phyloP scores from a whole-genome alignment of 2,888 invertebrate species.

The Chrysina gloriosa region DNA sequence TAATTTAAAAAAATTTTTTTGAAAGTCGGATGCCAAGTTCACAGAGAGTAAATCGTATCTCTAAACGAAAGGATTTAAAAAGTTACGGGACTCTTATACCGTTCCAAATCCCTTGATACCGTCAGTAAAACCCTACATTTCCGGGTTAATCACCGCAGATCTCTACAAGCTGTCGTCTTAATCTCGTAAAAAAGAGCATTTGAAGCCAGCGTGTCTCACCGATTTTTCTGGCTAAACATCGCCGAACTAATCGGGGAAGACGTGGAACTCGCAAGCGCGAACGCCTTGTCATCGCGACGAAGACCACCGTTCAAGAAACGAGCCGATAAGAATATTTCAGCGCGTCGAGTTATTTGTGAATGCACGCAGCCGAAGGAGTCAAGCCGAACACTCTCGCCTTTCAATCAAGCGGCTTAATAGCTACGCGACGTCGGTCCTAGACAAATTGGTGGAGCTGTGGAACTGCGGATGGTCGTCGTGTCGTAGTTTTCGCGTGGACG shows the following conservation, averaged over 20 bases:
- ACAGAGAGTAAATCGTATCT: no score
- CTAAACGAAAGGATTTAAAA: no score
- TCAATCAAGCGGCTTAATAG: slow-evolving; percentile 61
- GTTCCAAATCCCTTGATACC: no score
- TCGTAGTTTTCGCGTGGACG: background rate
- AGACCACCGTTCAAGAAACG: slow-evolving; percentile 54
- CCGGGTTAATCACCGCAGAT: slow-evolving; percentile 1
- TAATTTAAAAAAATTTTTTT: no score
- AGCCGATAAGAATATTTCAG: slow-evolving; percentile 54
- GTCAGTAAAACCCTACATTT: no score
- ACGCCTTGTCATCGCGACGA: slow-evolving; percentile 30
- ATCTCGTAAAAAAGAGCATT: no score
- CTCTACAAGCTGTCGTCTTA: background rate
- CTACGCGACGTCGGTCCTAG: slow-evolving; percentile 59
- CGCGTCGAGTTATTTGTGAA: slow-evolving; percentile 61
- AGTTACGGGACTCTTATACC: no score
- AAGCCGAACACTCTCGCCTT: slow-evolving; percentile 62
- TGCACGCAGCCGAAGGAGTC: slow-evolving; percentile 53
- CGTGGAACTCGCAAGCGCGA: background rate
- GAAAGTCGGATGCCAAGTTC: no score
- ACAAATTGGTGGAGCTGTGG: slow-evolving; percentile 58
- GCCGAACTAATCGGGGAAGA: no score
- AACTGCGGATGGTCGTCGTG: slow-evolving; percentile 24
- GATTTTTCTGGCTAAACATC: no score
- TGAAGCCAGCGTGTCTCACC: no score